Evolutionary conservation across 23 tunicate genomes (phyloP).

Genomic region (Trididemnum nubilum): DNA sequence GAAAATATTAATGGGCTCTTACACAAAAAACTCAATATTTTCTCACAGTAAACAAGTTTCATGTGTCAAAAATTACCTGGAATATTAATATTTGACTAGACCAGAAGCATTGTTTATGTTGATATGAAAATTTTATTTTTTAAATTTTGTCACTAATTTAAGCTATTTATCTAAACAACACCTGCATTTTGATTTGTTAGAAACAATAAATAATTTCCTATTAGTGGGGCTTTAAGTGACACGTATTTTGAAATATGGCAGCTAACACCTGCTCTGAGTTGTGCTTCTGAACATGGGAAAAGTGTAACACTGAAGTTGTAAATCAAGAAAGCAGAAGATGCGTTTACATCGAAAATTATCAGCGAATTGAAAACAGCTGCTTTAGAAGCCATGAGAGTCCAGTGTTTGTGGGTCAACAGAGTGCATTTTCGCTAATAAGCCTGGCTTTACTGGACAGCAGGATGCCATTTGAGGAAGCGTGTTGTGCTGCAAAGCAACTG

Average conservation of each 20-base stretch:
- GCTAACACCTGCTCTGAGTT: neutral
- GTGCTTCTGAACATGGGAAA: neutral
- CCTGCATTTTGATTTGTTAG: neutral
- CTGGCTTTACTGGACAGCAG: too few species aligned
- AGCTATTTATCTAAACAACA: neutral
- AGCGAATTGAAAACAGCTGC: neutral
- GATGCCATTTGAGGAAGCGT: too few species aligned
- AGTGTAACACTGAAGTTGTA: neutral
- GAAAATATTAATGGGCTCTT: too few species aligned
- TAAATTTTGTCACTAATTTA: neutral
- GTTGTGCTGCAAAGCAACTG: too few species aligned
- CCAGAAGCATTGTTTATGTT: too few species aligned
- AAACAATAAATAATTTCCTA: neutral
- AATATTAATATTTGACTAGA: too few species aligned
- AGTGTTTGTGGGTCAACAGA: neutral
- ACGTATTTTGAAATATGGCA: neutral
- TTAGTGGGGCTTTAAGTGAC: neutral
- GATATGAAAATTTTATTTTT: too few species aligned
- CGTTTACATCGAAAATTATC: neutral
- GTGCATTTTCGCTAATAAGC: too few species aligned
- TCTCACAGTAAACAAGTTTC: too few species aligned
- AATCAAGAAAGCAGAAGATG: neutral
- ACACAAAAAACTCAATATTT: too few species aligned
- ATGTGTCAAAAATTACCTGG: too few species aligned
- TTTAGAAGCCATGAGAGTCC: conserved; percentile 28